These are phyloP conservation scores for Trichechus manatus DNA, from an alignment of 2,113 vertebrate genomes.

Conservation along the genomic window DNA sequence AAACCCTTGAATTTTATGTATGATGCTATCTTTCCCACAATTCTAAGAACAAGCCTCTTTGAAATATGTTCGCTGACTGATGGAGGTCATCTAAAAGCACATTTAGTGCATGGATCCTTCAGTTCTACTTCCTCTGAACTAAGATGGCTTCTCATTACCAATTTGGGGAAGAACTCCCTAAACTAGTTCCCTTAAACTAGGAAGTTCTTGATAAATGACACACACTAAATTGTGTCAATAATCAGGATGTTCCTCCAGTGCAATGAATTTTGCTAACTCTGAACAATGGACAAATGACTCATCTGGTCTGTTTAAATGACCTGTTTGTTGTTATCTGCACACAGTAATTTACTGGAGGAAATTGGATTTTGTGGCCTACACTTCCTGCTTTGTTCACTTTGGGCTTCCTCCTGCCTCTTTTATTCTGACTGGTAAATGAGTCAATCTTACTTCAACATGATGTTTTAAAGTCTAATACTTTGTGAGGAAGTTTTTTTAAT, in stretches of 20 bases:
- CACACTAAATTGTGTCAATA: conserved; percentile 67
- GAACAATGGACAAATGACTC: conserved; percentile 73
- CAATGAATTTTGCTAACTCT: conserved; percentile 71
- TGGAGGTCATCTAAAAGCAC: background rate
- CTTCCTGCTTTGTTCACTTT: conserved; percentile 73
- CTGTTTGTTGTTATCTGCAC: conserved; percentile 77
- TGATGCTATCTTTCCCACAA: background rate
- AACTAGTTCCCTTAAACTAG: conserved; percentile 64
- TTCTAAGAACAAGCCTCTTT: background rate
- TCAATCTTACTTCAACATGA: conserved; percentile 67
- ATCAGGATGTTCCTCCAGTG: conserved; percentile 16
- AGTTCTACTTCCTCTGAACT: background rate
- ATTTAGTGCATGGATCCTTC: background rate
- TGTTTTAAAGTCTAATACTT: conserved; percentile 65
- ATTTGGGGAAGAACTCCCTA: conserved; percentile 18
- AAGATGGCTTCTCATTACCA: conserved; percentile 35
- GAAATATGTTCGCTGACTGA: background rate
- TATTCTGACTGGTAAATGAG: conserved; percentile 66
- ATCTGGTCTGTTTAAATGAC: conserved; percentile 68
- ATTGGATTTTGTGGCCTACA: conserved; percentile 73
- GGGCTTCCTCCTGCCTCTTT: conserved; percentile 14
- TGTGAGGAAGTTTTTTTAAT: conserved; percentile 29
- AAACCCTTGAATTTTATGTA: background rate
- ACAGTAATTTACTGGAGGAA: conserved; percentile 76
- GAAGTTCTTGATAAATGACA: conserved; percentile 63